A percentile compares a stretch with the other conserved stretches of the same genome.
These are phyloP conservation scores for Macrostomum lignano DNA, from an alignment of 1,140 invertebrate genomes.

Conservation along the genomic window DNA sequence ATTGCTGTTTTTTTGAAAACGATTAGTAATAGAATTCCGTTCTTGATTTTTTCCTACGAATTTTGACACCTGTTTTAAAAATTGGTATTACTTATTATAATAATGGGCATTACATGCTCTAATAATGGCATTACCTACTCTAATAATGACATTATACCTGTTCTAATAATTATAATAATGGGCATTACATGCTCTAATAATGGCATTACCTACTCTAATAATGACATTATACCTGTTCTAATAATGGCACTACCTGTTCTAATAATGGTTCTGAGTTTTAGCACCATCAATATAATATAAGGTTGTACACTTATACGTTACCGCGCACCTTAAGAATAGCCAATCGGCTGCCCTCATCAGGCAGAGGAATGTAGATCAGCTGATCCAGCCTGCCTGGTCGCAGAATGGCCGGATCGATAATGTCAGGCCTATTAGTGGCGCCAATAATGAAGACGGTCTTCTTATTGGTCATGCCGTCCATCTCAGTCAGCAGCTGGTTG, in stretches of 20 bases:
- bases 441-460: constrained; percentile 99
- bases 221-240: constrained; percentile 99
- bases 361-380: constrained; percentile 93
- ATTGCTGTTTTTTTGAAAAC: no score
- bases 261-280: no score
- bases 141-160: no score
- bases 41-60: no score
- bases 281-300: no score
- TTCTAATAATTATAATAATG: no score
- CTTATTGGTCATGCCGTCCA: constrained; percentile 99
- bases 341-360: constrained; percentile 84
- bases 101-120: constrained; percentile 97
- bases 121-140: no score
- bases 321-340: constrained; percentile 74
- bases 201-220: no score
- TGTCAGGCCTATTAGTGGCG: constrained; percentile 65
- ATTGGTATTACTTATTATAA: constrained; percentile 99
- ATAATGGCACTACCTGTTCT: constrained; percentile 94
- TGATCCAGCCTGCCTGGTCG: constrained; percentile 92
- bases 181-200: no score
- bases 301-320: no score
- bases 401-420: constrained; percentile 92
- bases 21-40: no score
- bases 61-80: constrained; percentile 98
- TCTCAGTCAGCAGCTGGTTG: constrained; percentile 96